These are phyloP conservation scores for Drosophila persimilis DNA, from an alignment of 1,140 invertebrate species.

Conservation along the genomic window DNA sequence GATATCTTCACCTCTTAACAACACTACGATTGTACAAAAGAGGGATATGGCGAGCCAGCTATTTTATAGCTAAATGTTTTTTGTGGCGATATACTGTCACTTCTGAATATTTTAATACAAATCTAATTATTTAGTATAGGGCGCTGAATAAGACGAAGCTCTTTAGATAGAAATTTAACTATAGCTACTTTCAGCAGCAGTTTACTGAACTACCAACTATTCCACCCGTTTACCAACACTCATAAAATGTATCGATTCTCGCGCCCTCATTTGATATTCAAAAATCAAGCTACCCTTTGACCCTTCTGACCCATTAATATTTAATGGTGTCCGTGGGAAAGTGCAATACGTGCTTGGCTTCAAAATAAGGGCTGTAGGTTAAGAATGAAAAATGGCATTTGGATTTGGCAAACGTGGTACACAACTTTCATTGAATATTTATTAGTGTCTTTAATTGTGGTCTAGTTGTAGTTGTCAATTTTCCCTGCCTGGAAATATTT, in stretches of 20 bases:
- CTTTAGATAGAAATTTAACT: no score
- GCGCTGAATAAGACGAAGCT: no score
- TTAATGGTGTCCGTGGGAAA: constrained; percentile 4
- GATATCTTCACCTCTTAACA: constrained; percentile 12
- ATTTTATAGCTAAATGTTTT: constrained; percentile 7
- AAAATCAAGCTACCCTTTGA: neutral
- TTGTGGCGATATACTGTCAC: neutral
- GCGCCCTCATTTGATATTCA: constrained; percentile 16
- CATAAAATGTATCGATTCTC: neutral
- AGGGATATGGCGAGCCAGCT: neutral
- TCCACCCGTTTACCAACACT: neutral
- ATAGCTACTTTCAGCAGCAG: no score
- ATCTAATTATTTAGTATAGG: no score
- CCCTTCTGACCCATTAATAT: neutral
- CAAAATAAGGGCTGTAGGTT: no score
- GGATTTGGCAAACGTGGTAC: no score
- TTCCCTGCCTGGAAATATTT: no score
- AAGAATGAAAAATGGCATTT: no score
- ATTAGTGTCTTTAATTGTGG: no score
- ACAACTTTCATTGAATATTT: no score
- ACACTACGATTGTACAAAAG: constrained; percentile 9
- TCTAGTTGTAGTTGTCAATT: no score
- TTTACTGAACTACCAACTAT: neutral
- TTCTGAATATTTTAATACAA: no score
- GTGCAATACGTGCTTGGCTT: neutral